Evolutionary conservation across 2,797 vertebrate genomes (phyloP).

Genomic region (Siniperca undulata): DNA sequence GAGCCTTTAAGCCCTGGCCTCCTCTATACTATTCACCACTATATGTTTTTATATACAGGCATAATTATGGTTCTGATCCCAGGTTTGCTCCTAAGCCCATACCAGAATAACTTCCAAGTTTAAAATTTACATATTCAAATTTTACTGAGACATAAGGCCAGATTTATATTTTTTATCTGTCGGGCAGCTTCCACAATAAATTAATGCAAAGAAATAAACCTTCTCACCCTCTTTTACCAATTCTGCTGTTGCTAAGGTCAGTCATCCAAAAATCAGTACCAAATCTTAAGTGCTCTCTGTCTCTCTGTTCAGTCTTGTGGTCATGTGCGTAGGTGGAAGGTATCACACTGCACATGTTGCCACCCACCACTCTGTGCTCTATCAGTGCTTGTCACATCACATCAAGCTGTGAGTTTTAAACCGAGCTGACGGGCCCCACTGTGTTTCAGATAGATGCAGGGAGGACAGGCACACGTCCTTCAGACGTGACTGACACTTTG

Average conservation of each 20-base stretch:
- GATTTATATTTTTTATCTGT: not conserved
- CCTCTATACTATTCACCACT: not conserved
- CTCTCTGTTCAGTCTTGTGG: conserved; percentile 25
- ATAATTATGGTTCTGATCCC: not conserved
- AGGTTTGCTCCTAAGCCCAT: not conserved
- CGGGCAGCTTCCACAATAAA: not conserved
- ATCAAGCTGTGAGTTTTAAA: conserved; percentile 54
- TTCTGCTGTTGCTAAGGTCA: not conserved
- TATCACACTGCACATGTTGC: conserved; percentile 39
- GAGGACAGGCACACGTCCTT: conserved; percentile 33
- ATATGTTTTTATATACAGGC: not conserved
- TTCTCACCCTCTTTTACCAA: not conserved
- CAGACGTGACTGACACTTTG: conserved; percentile 38
- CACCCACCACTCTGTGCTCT: conserved; percentile 31
- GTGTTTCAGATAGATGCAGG: not conserved
- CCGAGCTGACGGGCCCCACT: conserved; percentile 41
- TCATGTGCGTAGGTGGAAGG: conserved; percentile 38
- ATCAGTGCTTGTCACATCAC: conserved; percentile 51
- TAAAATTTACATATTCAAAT: conserved; percentile 11
- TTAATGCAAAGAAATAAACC: not conserved
- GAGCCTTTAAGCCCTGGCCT: conserved; percentile 1
- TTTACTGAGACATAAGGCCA: not conserved
- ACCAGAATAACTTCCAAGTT: not conserved
- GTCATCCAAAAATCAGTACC: not conserved
- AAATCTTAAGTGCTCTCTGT: not conserved